phyloP scores from a whole-genome alignment of 2,888 invertebrate species.

The Hirtodrosophila histrioides region DNA sequence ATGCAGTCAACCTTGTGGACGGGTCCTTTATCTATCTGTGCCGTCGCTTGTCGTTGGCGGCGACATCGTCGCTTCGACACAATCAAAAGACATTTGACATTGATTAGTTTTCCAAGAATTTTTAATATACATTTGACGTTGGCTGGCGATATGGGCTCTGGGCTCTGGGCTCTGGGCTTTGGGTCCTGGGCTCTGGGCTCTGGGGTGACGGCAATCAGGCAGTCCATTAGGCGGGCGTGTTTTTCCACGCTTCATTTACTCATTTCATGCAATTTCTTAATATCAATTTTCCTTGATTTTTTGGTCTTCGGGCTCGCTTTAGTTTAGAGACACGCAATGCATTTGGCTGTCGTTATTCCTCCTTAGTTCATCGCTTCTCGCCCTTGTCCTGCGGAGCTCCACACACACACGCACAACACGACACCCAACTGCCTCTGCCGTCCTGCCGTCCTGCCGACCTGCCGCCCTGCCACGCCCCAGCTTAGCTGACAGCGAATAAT shows the following conservation, averaged over 20 bases:
- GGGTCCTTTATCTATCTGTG: conserved; percentile 44
- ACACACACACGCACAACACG: conserved; percentile 36
- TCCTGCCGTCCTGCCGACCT: conserved; percentile 14
- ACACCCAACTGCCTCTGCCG: neutral
- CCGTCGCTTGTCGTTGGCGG: conserved; percentile 36
- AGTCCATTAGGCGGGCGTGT: conserved; percentile 75
- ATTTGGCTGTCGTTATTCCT: conserved; percentile 27
- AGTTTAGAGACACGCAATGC: conserved; percentile 67
- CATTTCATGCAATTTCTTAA: conserved; percentile 77
- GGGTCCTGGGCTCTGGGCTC: neutral
- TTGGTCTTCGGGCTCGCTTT: conserved; percentile 32
- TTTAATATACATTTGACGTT: conserved; percentile 61
- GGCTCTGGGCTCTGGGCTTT: neutral
- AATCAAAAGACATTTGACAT: conserved; percentile 74
- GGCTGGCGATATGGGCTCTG: neutral
- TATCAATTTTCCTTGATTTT: conserved; percentile 71
- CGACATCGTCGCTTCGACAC: conserved; percentile 44
- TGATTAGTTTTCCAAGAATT: conserved; percentile 79
- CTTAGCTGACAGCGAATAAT: conserved; percentile 63
- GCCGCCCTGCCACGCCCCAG: conserved; percentile 20
- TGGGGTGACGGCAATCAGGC: conserved; percentile 58
- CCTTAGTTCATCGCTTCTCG: conserved; percentile 16
- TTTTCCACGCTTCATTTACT: conserved; percentile 75
- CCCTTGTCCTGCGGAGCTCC: conserved; percentile 48
- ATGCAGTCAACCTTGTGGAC: conserved; percentile 16